phyloP scores from a whole-genome alignment of 37 sponge, comb jelly and placozoan genomes.

The Cladorhizidae sp. region DNA sequence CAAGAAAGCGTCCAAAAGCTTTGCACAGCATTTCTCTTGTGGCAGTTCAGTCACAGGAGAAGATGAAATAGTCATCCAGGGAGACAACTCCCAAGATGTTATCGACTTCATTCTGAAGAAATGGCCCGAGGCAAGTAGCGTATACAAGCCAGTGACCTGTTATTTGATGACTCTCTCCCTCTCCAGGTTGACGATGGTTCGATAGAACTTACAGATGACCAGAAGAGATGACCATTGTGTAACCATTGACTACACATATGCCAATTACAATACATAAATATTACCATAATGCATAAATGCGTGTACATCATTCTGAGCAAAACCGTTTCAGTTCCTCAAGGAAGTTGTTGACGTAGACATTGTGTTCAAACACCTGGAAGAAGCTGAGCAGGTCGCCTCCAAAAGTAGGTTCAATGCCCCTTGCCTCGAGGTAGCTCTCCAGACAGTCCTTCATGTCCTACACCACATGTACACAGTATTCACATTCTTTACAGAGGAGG shows the following conservation, averaged over 20 bases:
- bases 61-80: slow-evolving; percentile 96
- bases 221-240: slow-evolving; percentile 39
- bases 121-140: slow-evolving; percentile 85
- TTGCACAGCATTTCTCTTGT: slow-evolving; percentile 93
- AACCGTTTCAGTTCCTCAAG: slow-evolving; percentile 41
- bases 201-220: slow-evolving; percentile 39
- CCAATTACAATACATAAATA: background rate
- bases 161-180: background rate
- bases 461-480: background rate
- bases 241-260: background rate
- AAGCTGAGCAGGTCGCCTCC: slow-evolving; percentile 44
- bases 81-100: slow-evolving; percentile 83
- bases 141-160: background rate
- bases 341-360: slow-evolving; percentile 43
- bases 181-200: slow-evolving; percentile 65
- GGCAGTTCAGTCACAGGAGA: slow-evolving; percentile 98
- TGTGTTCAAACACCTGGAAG: slow-evolving; percentile 56
- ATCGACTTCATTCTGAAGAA: slow-evolving; percentile 76
- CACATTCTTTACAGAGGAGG: too few species aligned
- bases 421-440: slow-evolving; percentile 42
- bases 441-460: slow-evolving; percentile 50
- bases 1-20: slow-evolving; percentile 87
- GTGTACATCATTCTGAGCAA: slow-evolving; percentile 3
- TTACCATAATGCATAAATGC: too few species aligned
- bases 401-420: slow-evolving; percentile 36